Percentiles rank a stretch among this genome's conserved stretches.
These are phyloP conservation scores for Drosophila yooni DNA, from an alignment of 2,888 invertebrate species.

Conservation along the genomic window DNA sequence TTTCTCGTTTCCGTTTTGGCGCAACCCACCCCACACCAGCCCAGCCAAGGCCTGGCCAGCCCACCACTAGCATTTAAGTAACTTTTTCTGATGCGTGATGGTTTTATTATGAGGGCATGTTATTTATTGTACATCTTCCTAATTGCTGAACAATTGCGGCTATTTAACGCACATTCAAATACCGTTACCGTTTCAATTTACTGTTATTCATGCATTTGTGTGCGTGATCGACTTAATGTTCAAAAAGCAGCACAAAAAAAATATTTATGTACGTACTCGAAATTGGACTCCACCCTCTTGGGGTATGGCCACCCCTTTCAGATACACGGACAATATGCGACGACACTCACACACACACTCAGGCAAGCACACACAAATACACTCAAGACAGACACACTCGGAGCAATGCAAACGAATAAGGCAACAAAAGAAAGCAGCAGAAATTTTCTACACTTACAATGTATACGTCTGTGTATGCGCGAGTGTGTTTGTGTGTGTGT, in stretches of 20 bases:
- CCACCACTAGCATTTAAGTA: conserved; percentile 22
- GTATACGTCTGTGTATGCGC: conserved; percentile 34
- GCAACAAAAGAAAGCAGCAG: conserved; percentile 67
- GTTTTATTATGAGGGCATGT: conserved; percentile 26
- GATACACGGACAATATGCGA: conserved; percentile 39
- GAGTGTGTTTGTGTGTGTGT: conserved; percentile 28
- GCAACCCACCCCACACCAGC: conserved; percentile 25
- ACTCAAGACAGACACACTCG: conserved; percentile 32
- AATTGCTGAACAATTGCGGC: conserved; percentile 50
- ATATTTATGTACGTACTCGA: conserved; percentile 33
- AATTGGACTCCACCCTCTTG: conserved; percentile 61
- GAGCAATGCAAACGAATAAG: conserved; percentile 53
- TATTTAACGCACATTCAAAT: conserved; percentile 43
- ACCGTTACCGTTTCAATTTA: conserved; percentile 30
- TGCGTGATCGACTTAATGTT: conserved; percentile 29
- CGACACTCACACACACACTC: conserved; percentile 30
- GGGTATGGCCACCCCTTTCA: conserved; percentile 57
- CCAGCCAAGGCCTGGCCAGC: conserved; percentile 17
- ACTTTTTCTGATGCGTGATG: conserved; percentile 4
- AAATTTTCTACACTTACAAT: conserved; percentile 70
- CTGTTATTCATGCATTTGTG: not conserved
- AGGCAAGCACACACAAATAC: conserved; percentile 17
- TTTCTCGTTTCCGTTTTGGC: conserved; percentile 57
- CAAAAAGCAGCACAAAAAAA: conserved; percentile 6
- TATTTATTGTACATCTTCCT: conserved; percentile 16